Percentiles rank a stretch among this genome's conserved stretches.
phyloP scores from a whole-genome alignment of 2,797 vertebrate species.

The Squalus acanthias region DNA sequence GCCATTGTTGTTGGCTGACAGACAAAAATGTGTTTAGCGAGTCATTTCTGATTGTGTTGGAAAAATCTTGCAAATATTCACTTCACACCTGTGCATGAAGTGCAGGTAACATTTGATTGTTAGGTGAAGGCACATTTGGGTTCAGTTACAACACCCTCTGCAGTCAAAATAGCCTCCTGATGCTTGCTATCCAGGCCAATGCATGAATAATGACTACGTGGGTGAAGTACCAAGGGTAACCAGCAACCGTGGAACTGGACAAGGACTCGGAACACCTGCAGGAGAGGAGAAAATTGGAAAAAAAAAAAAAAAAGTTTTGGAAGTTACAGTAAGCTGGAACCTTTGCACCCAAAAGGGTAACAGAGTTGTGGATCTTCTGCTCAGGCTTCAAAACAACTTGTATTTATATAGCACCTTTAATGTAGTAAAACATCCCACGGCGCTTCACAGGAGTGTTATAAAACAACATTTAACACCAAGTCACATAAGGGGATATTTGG shows the following conservation, averaged over 20 bases:
- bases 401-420: too few relatives aligned
- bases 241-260: background rate
- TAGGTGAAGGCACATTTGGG: too few relatives aligned
- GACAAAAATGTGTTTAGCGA: background rate
- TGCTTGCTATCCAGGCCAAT: background rate
- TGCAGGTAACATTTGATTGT: too few relatives aligned
- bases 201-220: too few relatives aligned
- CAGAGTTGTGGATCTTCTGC: background rate
- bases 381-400: background rate
- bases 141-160: background rate
- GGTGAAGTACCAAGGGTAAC: background rate
- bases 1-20: background rate
- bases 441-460: too few relatives aligned
- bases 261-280: background rate
- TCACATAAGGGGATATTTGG: too few relatives aligned
- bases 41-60: background rate
- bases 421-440: too few relatives aligned
- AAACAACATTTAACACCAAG: too few relatives aligned
- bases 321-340: background rate
- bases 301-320: background rate
- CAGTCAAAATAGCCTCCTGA: background rate
- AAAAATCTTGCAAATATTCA: background rate
- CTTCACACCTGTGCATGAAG: background rate
- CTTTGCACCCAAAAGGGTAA: background rate
- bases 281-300: background rate